Base-by-base conservation (phyloP, 1,140 invertebrate species). In the Anastrepha obliqua region DNA sequence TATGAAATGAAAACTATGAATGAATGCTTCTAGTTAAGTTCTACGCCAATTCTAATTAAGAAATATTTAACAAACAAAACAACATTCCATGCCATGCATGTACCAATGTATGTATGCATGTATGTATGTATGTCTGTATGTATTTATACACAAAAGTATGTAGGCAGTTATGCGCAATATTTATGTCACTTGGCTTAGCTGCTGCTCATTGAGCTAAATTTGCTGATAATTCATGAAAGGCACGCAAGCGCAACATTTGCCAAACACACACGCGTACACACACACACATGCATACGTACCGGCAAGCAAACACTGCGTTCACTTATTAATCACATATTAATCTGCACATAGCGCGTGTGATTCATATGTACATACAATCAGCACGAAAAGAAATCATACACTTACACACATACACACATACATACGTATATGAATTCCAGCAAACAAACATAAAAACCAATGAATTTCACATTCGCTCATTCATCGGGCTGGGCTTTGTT, bases 131-230 rank as follows among this genome's bases (percentile, higher is more conserved):
- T 55, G 51, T 55, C 6, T 55, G 11, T n/a, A n/a, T 62, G 8
- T 62, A 15, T 62, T 62, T 62, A 62, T 17, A n/a, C 60, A 62
- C 13, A 29, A 29, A 58, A 7, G 55, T 58, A 39, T 67, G 64
- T 42, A 11, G 20, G 39, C 15, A 3, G 44, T 39, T 74, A 64
- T n/a, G 70, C 17, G 47, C 15, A 11, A 47, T 47, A 74, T 74
- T 51, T 81, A 81, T 81, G 74, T 81, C 44, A 55, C 74, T 55
- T 29, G n/a, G 47, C 74, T 81, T 29, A 29, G 29, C 29, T 55
- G 74, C 3, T 47, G 47, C n/a, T 81, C 74, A 81, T 81, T 81
- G 74, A 81, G 74, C 74, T 58, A 81, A 81, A 58, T 55, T 81
- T 20, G 47, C 44, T 81, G 47, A 81, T 81, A 81, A 81, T 81